These are phyloP conservation scores for Matsumyia berberina DNA, from an alignment of 2,888 invertebrate genomes.

Conservation along the genomic window DNA sequence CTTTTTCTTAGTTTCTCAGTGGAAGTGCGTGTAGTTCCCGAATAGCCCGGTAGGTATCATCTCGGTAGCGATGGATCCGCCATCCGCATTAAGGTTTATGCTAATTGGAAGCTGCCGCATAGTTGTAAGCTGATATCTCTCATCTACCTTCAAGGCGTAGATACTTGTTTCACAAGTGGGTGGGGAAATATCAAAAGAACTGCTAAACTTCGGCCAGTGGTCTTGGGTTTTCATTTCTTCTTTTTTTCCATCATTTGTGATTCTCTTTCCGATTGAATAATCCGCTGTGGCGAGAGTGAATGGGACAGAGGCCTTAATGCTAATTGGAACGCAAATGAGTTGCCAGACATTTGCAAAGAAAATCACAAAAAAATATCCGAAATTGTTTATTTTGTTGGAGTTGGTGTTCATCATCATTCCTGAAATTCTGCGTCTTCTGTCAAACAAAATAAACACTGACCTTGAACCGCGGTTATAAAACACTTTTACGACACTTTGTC, in stretches of 20 bases:
- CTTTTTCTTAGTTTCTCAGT: conserved; percentile 5
- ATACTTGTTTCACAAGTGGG: conserved; percentile 22
- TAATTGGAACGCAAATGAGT: conserved; percentile 33
- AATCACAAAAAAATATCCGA: not conserved
- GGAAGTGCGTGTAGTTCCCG: conserved; percentile 49
- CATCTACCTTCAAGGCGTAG: conserved; percentile 17
- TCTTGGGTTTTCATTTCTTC: not conserved
- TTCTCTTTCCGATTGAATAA: not conserved
- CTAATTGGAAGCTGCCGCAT: conserved; percentile 57
- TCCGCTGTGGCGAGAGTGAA: not conserved
- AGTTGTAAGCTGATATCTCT: conserved; percentile 21
- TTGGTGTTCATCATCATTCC: conserved; percentile 19
- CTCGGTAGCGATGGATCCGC: conserved; percentile 32
- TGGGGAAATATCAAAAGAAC: conserved; percentile 26
- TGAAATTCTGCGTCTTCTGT: conserved; percentile 1
- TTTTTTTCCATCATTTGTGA: not conserved
- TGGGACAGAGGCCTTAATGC: not conserved
- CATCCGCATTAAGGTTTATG: conserved; percentile 53
- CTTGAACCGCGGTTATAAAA: conserved; percentile 72
- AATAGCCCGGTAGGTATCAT: conserved; percentile 58
- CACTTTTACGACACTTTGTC: conserved; percentile 70
- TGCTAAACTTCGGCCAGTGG: not conserved
- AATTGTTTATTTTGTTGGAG: not conserved
- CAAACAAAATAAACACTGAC: conserved; percentile 50
- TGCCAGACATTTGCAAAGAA: conserved; percentile 22